Base-by-base conservation (phyloP, 1,140 invertebrate genomes). In the Drosophila tropicalis region DNA sequence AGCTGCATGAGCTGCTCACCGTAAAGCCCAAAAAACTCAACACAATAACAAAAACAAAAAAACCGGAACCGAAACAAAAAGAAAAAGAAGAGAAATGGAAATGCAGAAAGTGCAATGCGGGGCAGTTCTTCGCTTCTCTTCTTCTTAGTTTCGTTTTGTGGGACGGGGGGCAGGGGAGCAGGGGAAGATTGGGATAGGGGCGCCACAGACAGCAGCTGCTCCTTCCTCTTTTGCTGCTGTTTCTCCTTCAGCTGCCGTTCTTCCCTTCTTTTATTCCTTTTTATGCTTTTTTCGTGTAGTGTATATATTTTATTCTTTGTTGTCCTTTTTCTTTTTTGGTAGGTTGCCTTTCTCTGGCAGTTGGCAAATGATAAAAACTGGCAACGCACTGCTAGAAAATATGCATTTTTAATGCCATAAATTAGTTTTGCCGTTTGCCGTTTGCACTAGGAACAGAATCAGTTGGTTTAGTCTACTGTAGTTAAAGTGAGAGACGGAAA, bases 371-470 rank as follows among this genome's bases (percentile, higher is more conserved):
- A 84, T 89, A 87, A 84, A 87, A 84, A 81, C 84, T 71, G 62
- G 68, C 63, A 69, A 87, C 79, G 79, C 82, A 86, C 82, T 87
- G 84, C 84, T 87, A 87, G 81, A 89, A 90, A 87, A 87, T 87
- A 89, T 87, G 76, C 84, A 89, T 89, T 89, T 89, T 87, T 87
- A 89, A 87, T 87, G 83, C 84, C 76, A 87, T 87, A 87, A 89
- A 83, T 87, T 89, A 87, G 84, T 89, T 87, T 87, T 83, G 76
- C 84, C 76, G 72, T 84, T 83, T 84, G 75, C 72, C 64, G 44
- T 47, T 79, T 71, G 65, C 71, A 76, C 71, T 57, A 69, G 51
- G 54, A 55, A 86, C 47, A 71, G 73, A 70, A 70, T 84, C 76
- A 40, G 17, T 65, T 29, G 29, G 29, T 29, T 29, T 5, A 41